Conservation (phyloP, 2,888 invertebrate species). For the Venustoraphidia nigricollis region DNA sequence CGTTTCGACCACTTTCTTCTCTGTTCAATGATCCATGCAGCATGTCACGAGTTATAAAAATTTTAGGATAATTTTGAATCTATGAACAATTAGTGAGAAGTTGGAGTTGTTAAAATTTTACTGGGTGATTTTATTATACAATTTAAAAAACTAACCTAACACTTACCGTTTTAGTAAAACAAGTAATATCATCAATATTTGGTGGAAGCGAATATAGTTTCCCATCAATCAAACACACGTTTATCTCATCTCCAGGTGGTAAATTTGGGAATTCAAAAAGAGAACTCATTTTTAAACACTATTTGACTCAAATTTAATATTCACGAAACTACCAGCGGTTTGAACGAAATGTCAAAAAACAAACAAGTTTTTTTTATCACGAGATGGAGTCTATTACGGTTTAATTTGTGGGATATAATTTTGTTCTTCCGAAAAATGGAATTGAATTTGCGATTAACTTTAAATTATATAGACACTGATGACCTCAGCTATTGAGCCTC, state of each 20-base stretch:
- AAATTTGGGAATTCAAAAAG: background rate
- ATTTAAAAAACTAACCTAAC: conserved; percentile 10
- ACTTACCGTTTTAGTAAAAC: conserved; percentile 43
- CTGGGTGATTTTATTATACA: background rate
- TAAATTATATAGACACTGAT: too few species aligned
- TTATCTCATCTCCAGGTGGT: conserved; percentile 29
- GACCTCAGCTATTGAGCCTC: too few species aligned
- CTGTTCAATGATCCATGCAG: conserved; percentile 37
- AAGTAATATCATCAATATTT: conserved; percentile 37
- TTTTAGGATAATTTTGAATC: conserved; percentile 50
- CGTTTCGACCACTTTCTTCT: conserved; percentile 31
- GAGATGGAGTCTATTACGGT: too few species aligned
- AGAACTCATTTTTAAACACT: too few species aligned
- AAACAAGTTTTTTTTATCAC: too few species aligned
- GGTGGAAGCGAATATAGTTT: conserved; percentile 39
- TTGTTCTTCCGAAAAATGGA: too few species aligned
- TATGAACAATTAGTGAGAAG: conserved; percentile 19
- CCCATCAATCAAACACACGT: conserved; percentile 47
- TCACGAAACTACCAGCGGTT: too few species aligned
- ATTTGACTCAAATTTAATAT: too few species aligned
- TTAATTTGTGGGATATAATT: too few species aligned
- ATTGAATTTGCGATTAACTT: too few species aligned
- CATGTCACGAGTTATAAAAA: conserved; percentile 50
- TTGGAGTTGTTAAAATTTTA: conserved; percentile 6
- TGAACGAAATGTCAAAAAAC: too few species aligned